Evolutionary conservation across 2,888 invertebrate species (phyloP), one percentile per base, ranked within the genome.

Genomic region (Eremobia ochroleuca): DNA sequence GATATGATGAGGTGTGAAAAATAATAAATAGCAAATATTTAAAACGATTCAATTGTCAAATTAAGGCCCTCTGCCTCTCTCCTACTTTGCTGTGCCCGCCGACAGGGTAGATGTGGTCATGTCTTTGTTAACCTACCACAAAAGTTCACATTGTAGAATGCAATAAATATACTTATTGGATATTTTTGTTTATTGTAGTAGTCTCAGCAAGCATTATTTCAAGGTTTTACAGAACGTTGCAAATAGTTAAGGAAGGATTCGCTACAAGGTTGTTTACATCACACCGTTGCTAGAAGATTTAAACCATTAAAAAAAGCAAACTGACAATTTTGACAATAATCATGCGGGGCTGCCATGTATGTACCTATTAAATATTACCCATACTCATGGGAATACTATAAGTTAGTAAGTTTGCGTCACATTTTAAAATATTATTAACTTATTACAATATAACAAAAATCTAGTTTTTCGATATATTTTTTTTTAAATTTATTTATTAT

Each of bases 291-390:
- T 18, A 46, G 0, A 55, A 11, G 8, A 21, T 28, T 31, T 34
- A n/a, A 6, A 46, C 4, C 1, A 0, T 21, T 9, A 2, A 52
- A 49, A 52, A 21, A n/a, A 40, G 5, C 1, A 18, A 9, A 28
- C 25, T 43, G 76, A 8, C 31, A n/a, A 62, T 34, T 43, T 64
- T 77, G 70, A 70, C 55, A 70, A 9, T 28, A 0, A 59, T 13
- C 34, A 31, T n/a, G 3, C 21, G 1, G 31, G 55, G 68, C 4
- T 78, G 61, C 58, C 71, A 49, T 25, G 1, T 28, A n/a, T 0
- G 5, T 49, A 46, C 18, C n/a, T n/a, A n/a, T 43, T 11, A 3
- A 61, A 8, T 15, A 43, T 62, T 65, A 52, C 40, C 78, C 58
- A 58, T 25, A 49, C 15, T 71, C 49, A 40, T 28, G 64, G 68